phyloP scores from a whole-genome alignment of 1,140 invertebrate species.

The Portunus trituberculatus region DNA sequence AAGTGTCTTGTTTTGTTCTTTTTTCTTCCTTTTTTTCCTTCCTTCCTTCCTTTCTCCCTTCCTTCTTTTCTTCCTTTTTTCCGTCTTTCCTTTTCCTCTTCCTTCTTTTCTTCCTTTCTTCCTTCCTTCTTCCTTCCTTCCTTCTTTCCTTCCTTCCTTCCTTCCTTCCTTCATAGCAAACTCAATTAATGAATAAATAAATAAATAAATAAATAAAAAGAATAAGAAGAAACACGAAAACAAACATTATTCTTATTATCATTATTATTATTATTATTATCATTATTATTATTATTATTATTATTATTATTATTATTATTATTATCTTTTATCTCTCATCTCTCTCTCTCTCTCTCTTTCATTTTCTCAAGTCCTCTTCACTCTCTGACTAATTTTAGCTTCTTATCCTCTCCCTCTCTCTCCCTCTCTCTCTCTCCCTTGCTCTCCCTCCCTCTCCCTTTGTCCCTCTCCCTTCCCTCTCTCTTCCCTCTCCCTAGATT shows the following conservation, averaged over 20 bases:
- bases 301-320: too few species aligned
- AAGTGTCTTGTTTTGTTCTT: neutral
- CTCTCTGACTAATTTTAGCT: neutral
- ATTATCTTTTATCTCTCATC: neutral
- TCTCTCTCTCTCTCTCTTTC: neutral
- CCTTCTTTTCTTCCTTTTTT: neutral
- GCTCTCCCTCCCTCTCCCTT: neutral
- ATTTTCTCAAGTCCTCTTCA: neutral
- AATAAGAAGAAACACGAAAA: too few species aligned
- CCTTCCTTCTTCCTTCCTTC: neutral
- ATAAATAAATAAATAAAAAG: neutral
- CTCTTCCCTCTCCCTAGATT: neutral
- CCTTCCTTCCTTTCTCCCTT: too few species aligned
- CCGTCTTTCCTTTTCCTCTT: neutral
- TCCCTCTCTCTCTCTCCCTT: neutral
- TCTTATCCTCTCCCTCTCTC: neutral
- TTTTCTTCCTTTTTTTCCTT: neutral
- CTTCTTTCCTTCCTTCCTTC: neutral
- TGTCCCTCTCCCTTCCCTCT: neutral
- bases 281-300: too few species aligned
- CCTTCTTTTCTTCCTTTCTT: neutral
- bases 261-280: too few species aligned
- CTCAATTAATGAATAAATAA: neutral
- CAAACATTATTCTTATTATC: too few species aligned
- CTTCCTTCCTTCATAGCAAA: neutral